Percentiles rank a stretch among this genome's conserved stretches.
phyloP scores from a whole-genome alignment of 2,797 vertebrate species.

The Podarcis siculus region DNA sequence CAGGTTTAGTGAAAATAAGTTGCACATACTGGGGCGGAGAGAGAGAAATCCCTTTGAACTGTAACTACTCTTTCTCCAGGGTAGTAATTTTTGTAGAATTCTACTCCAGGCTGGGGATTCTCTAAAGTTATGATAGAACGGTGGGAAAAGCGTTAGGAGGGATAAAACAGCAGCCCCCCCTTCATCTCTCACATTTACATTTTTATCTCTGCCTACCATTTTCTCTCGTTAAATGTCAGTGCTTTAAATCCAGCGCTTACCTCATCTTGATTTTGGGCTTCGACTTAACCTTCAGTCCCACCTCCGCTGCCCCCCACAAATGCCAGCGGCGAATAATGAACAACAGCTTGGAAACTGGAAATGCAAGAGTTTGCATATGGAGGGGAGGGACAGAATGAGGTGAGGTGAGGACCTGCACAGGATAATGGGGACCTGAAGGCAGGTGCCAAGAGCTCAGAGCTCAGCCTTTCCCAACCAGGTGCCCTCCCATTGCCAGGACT shows the following conservation, averaged over 20 bases:
- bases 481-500: too few species aligned
- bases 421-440: not conserved
- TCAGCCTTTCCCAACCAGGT: too few species aligned
- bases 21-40: constrained; percentile 9
- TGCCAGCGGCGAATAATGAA: constrained; percentile 41
- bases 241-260: constrained; percentile 51
- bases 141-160: not conserved
- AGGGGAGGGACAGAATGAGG: not conserved
- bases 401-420: not conserved
- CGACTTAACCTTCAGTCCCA: not conserved
- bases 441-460: not conserved
- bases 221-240: constrained; percentile 52
- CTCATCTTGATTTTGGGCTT: constrained; percentile 21
- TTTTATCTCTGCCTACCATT: constrained; percentile 50
- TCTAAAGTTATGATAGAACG: constrained; percentile 49
- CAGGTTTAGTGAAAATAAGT: constrained; percentile 33
- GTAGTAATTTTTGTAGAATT: constrained; percentile 49
- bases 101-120: constrained; percentile 30
- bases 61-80: constrained; percentile 41
- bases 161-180: not conserved
- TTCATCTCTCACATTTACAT: constrained; percentile 37
- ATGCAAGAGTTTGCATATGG: not conserved
- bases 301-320: constrained; percentile 30
- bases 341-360: constrained; percentile 3
- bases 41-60: constrained; percentile 60